phyloP scores from a whole-genome alignment of 2,888 invertebrate genomes.

The Xiphydria camelus region DNA sequence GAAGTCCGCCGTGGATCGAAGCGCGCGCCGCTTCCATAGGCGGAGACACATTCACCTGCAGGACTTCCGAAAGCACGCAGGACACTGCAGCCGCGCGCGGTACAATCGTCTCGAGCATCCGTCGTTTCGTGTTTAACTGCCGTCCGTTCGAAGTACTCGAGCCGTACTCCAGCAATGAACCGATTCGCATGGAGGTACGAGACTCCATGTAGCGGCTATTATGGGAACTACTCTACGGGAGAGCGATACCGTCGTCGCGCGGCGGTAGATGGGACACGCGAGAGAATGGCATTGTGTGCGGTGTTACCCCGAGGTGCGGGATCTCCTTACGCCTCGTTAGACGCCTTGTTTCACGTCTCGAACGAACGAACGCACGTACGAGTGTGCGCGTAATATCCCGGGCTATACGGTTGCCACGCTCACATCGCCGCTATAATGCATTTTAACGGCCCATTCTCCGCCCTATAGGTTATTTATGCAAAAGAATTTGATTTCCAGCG shows the following conservation, averaged over 20 bases:
- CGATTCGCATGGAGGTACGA: no score
- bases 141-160: no score
- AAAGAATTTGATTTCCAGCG: slow-evolving; percentile 33
- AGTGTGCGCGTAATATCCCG: slow-evolving; percentile 12
- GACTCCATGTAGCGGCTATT: no score
- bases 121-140: no score
- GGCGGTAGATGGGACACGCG: slow-evolving; percentile 4
- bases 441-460: slow-evolving; percentile 41
- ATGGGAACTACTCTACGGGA: no score
- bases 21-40: no score
- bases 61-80: no score
- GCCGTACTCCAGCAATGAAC: no score
- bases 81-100: no score
- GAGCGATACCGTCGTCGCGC: no score
- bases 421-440: slow-evolving; percentile 37
- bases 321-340: slow-evolving; percentile 47
- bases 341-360: slow-evolving; percentile 43
- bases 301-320: slow-evolving; percentile 35
- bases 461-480: slow-evolving; percentile 9
- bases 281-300: slow-evolving; percentile 34
- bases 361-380: slow-evolving; percentile 30
- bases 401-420: not conserved
- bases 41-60: no score
- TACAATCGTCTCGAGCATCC: no score
- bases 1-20: slow-evolving; percentile 29